A percentile compares a stretch with the other conserved stretches of the same genome.
Evolutionary conservation across 2,888 invertebrate genomes (phyloP).

Genomic region (Dynastes grantii): DNA sequence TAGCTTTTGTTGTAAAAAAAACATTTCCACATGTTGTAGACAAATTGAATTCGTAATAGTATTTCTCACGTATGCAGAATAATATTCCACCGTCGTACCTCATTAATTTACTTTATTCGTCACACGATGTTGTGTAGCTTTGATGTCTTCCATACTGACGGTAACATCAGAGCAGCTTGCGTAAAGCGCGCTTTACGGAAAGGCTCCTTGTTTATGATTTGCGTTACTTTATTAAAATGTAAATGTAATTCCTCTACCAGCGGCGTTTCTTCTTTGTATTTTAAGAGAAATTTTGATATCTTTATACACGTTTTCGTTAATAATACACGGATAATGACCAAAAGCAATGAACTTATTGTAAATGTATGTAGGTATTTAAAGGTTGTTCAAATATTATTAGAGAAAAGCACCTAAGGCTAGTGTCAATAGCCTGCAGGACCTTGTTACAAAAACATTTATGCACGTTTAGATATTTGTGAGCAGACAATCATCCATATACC

Average conservation of each 20-base stretch:
- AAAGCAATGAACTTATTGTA: no score
- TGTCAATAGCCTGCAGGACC: no score
- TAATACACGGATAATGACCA: background rate
- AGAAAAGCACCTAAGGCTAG: no score
- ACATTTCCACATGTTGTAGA: conserved; percentile 15
- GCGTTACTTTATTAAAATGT: conserved; percentile 42
- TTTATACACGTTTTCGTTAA: background rate
- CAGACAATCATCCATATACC: no score
- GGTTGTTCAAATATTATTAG: no score
- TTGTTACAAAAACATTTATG: no score
- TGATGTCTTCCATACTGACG: conserved; percentile 40
- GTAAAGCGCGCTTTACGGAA: conserved; percentile 17
- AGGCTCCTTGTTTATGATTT: conserved; percentile 26
- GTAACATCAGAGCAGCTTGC: conserved; percentile 31
- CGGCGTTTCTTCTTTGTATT: conserved; percentile 28
- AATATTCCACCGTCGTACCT: conserved; percentile 45
- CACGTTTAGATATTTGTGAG: no score
- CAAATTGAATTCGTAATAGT: conserved; percentile 32
- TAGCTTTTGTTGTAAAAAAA: background rate
- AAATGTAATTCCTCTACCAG: conserved; percentile 35
- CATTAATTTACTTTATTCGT: conserved; percentile 50
- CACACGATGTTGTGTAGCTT: conserved; percentile 41
- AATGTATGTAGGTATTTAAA: no score
- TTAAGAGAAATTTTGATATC: conserved; percentile 2
- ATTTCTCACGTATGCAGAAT: conserved; percentile 44